phyloP scores from a whole-genome alignment of 2,888 invertebrate species.

The Chrysolina oricalcia region DNA sequence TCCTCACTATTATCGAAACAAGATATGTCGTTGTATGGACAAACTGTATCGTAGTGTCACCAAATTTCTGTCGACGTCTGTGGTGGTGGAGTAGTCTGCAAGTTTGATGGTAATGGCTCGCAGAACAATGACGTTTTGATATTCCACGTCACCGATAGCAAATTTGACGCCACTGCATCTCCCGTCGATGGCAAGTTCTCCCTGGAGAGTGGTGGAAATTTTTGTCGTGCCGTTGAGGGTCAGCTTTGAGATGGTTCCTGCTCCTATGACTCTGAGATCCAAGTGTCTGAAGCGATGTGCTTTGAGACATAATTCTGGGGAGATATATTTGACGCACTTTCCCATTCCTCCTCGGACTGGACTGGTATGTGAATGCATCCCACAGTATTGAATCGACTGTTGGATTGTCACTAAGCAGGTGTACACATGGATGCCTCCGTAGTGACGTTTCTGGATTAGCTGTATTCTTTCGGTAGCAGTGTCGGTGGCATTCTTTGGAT shows the following conservation, averaged over 20 bases:
- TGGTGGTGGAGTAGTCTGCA: too few species aligned
- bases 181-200: background rate
- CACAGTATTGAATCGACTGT: background rate
- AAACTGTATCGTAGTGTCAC: background rate
- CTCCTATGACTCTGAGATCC: background rate
- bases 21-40: background rate
- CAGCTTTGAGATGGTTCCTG: background rate
- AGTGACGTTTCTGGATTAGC: slow-evolving; percentile 21
- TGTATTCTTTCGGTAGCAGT: background rate
- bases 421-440: slow-evolving; percentile 6
- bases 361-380: background rate
- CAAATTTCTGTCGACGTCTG: too few species aligned
- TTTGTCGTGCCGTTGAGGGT: background rate
- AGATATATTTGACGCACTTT: background rate
- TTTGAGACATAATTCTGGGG: background rate
- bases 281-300: background rate
- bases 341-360: background rate
- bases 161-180: too few species aligned
- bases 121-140: too few species aligned
- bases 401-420: background rate
- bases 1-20: background rate
- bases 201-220: background rate
- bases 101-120: too few species aligned
- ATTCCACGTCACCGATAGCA: too few species aligned
- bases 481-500: slow-evolving; percentile 19